phyloP scores from a whole-genome alignment of 2,797 vertebrate genomes.

The Gymnoscopelus microlampas region DNA sequence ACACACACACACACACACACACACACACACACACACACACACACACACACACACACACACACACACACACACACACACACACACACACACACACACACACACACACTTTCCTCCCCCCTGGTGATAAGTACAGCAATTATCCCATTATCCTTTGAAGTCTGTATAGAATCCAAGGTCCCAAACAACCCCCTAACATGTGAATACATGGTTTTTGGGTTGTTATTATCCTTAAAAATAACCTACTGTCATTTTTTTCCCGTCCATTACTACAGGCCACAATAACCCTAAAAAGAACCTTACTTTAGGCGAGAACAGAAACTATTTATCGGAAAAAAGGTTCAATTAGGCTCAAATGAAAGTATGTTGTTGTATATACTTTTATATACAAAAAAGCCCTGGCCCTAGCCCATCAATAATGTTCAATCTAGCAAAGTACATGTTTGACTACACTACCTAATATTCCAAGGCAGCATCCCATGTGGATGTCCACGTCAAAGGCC shows the following conservation, averaged over 20 bases:
- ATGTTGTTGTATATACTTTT: constrained; percentile 46
- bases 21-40: no score
- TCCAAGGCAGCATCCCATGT: no score
- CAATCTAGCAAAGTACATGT: no score
- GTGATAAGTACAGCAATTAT: constrained; percentile 77
- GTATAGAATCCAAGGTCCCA: constrained; percentile 63
- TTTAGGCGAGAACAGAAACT: constrained; percentile 47
- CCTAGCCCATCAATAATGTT: no score
- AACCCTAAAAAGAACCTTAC: constrained; percentile 47
- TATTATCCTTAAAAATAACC: constrained; percentile 59
- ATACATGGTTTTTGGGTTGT: constrained; percentile 61
- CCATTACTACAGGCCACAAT: constrained; percentile 62
- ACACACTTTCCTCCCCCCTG: constrained; percentile 54
- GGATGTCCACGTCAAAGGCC: no score
- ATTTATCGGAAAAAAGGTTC: constrained; percentile 51
- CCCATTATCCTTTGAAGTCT: constrained; percentile 78
- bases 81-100: no score
- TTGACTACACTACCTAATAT: no score
- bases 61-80: no score
- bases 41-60: no score
- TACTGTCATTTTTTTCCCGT: constrained; percentile 60
- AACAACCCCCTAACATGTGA: constrained; percentile 65
- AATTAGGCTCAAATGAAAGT: constrained; percentile 38
- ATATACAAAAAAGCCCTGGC: not conserved
- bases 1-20: no score